A percentile compares a stretch with the other conserved stretches of the same genome.
Evolutionary conservation across 2,797 vertebrate species (phyloP).

Genomic region (Selene dorsalis): DNA sequence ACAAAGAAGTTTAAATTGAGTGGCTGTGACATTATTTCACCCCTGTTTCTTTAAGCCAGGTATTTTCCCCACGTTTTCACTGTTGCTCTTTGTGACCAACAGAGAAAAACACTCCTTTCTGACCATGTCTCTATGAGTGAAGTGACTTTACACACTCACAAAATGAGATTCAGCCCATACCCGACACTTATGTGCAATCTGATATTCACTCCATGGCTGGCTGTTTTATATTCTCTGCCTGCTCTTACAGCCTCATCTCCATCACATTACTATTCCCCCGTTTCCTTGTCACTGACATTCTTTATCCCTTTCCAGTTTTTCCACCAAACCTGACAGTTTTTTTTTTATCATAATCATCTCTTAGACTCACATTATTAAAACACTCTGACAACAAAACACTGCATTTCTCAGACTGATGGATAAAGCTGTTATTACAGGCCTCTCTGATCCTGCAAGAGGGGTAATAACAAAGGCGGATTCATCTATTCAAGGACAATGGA

Average conservation of each 20-base stretch:
- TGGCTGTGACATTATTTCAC: conserved; percentile 14
- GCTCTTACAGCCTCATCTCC: conserved; percentile 35
- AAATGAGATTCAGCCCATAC: conserved; percentile 68
- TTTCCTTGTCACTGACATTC: conserved; percentile 53
- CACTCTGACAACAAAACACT: conserved; percentile 67
- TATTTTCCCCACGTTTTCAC: neutral
- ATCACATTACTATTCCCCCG: conserved; percentile 30
- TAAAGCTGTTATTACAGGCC: conserved; percentile 74
- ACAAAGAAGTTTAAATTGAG: conserved; percentile 30
- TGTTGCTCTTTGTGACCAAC: neutral
- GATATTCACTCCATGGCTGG: conserved; percentile 39
- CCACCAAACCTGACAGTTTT: conserved; percentile 36
- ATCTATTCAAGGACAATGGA: conserved; percentile 62
- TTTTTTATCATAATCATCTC: conserved; percentile 39
- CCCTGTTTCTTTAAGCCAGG: conserved; percentile 13
- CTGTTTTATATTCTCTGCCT: conserved; percentile 30
- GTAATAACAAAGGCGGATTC: conserved; percentile 72
- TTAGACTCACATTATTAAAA: conserved; percentile 69
- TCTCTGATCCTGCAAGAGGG: conserved; percentile 79
- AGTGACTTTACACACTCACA: conserved; percentile 53
- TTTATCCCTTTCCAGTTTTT: conserved; percentile 61
- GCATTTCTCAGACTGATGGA: conserved; percentile 68
- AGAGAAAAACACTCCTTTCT: conserved; percentile 5
- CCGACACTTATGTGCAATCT: conserved; percentile 58
- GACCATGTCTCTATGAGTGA: conserved; percentile 19